Evolutionary conservation across 2,113 vertebrate genomes (phyloP).

Genomic region (Antennarius striatus): DNA sequence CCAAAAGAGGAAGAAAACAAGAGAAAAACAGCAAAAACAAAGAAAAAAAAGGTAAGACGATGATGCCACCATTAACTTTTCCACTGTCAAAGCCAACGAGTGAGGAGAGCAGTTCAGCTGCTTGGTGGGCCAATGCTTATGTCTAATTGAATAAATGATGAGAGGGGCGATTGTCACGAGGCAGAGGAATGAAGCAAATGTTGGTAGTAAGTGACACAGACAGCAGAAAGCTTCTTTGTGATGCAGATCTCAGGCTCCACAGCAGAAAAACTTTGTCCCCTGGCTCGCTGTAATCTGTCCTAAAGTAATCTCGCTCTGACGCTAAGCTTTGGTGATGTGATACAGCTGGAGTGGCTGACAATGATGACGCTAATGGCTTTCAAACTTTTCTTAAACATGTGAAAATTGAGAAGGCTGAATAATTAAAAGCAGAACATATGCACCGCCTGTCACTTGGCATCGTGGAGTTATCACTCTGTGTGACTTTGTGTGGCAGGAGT

Average conservation of each 20-base stretch:
- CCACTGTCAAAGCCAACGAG: slow-evolving; percentile 18
- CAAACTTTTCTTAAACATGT: slow-evolving; percentile 66
- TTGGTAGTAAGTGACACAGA: slow-evolving; percentile 13
- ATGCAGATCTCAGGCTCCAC: slow-evolving; percentile 3
- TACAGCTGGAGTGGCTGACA: slow-evolving; percentile 64
- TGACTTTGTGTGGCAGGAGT: slow-evolving; percentile 9
- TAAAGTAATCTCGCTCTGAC: slow-evolving; percentile 37
- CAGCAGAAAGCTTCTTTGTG: slow-evolving; percentile 16
- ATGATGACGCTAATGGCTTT: slow-evolving; percentile 64
- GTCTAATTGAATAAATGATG: slow-evolving; percentile 50
- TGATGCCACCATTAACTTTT: slow-evolving; percentile 30
- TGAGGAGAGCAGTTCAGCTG: slow-evolving; percentile 54
- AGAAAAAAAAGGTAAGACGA: slow-evolving; percentile 45
- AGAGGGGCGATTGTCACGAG: slow-evolving; percentile 38
- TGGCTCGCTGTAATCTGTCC: slow-evolving; percentile 16
- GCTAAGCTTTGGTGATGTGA: slow-evolving; percentile 57
- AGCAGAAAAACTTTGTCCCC: slow-evolving; percentile 37
- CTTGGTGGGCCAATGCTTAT: slow-evolving; percentile 17
- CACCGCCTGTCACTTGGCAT: slow-evolving; percentile 51
- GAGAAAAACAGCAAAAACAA: background rate
- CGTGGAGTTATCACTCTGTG: slow-evolving; percentile 53
- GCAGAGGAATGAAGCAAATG: slow-evolving; percentile 34
- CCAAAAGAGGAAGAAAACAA: background rate
- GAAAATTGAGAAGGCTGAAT: slow-evolving; percentile 69
- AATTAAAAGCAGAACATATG: slow-evolving; percentile 71